Evolutionary conservation across 1,140 invertebrate species (phyloP), one percentile per base, ranked within the genome.

Genomic region (Calosoma granatense): DNA sequence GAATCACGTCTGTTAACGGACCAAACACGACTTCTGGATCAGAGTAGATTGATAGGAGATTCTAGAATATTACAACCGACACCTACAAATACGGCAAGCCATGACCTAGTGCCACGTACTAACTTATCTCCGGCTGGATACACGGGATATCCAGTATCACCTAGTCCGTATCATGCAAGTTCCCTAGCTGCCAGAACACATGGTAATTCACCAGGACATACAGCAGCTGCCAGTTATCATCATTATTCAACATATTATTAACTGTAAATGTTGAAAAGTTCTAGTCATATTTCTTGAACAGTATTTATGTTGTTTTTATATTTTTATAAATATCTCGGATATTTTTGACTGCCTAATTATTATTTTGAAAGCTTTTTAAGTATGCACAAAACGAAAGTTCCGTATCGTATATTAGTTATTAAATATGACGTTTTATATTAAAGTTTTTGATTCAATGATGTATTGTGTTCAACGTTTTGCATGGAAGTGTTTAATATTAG

Each of bases 161-260:
- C 68, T 19, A 66, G 63, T 58, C 64, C 67, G 4, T 70, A 70
- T 62, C 69, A 69, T 64, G 63, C 65, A 1, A 61, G 66, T 20
- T 57, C 67, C 22, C 57, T 70, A 47, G 60, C 67, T 0, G 59
- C 68, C 1, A 58, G 68, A 41, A 54, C 65, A 6, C 68, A 70
- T 54, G 66, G 65, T 12, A 64, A 61, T 39, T 68, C 69, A n/a
- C 41, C 41, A 9, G 41, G 41, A 17, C 41, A 47, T 47, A 65
- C 67, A 3, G 63, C 61, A 22, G 58, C 64, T 9, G 52, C 65
- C 22, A 63, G 67, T 39, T 66, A 66, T 60, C 69, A 71, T 63
- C 67, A 67, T 53, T 71, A 71, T 59, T 63, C 68, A 15, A 58
- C 64, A 15, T 70, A 70, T 63, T 70, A 70, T 64, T 69, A 41